Evolutionary conservation across 1,140 invertebrate genomes (phyloP).

Genomic region (Sycophaga agraensis): DNA sequence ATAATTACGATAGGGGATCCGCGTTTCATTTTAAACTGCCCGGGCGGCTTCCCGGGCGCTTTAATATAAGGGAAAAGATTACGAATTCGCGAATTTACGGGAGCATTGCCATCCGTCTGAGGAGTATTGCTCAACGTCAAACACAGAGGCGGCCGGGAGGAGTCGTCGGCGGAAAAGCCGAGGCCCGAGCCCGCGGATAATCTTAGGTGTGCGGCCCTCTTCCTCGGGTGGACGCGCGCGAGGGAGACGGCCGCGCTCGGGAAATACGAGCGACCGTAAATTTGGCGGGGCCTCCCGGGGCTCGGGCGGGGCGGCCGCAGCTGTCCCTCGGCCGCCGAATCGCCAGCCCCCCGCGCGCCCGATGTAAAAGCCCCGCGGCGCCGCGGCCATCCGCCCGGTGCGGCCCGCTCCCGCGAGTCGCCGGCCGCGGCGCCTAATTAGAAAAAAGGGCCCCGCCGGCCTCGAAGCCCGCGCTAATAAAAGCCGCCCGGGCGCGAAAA

Average conservation of each 20-base stretch:
- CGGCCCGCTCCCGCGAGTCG: no score
- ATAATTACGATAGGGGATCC: no score
- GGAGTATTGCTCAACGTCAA: not conserved
- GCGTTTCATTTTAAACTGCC: no score
- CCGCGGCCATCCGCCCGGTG: no score
- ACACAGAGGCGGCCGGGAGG: not conserved
- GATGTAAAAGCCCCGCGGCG: not conserved
- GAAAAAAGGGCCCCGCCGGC: not conserved
- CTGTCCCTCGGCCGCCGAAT: not conserved
- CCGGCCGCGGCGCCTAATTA: not conserved
- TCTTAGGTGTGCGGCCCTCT: constrained; percentile 6
- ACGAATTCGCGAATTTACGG: no score
- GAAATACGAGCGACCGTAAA: constrained; percentile 43
- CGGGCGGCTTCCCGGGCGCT: no score
- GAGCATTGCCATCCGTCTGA: no score
- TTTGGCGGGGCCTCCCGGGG: constrained; percentile 27
- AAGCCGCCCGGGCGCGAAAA: not conserved
- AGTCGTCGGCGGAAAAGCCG: not conserved
- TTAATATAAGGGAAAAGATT: no score
- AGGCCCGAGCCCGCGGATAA: no score
- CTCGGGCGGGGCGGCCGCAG: not conserved
- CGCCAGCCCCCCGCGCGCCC: not conserved
- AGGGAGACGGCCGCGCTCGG: not conserved
- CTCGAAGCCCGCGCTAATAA: not conserved
- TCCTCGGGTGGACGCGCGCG: not conserved